A percentile compares a stretch with the other conserved stretches of the same genome.
Evolutionary conservation across 2,888 invertebrate genomes (phyloP).

Genomic region (Monopis laevigella): DNA sequence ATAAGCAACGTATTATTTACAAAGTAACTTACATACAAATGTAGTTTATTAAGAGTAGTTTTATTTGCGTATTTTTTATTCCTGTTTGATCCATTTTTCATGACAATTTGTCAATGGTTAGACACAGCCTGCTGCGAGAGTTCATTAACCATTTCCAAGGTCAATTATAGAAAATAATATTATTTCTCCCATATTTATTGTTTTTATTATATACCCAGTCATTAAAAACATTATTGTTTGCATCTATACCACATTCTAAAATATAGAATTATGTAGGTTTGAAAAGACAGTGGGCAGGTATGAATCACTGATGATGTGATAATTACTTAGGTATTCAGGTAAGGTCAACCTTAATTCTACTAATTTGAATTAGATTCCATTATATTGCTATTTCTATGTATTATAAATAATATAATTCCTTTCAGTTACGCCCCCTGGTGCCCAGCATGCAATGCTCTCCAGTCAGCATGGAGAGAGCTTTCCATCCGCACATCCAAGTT

Average conservation of each 20-base stretch:
- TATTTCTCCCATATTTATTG: background rate
- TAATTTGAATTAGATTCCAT: background rate
- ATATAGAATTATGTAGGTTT: no score
- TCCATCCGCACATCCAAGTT: constrained; percentile 63
- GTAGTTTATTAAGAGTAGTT: background rate
- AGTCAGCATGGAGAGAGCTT: constrained; percentile 89
- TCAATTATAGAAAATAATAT: no score
- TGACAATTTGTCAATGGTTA: background rate
- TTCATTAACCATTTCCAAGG: constrained; percentile 55
- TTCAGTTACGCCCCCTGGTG: constrained; percentile 98
- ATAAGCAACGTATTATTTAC: background rate
- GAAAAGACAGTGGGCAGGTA: no score
- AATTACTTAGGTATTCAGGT: no score
- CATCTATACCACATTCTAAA: background rate
- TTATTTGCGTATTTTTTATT: background rate
- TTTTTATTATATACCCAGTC: background rate
- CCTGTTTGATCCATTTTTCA: background rate
- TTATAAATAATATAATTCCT: background rate
- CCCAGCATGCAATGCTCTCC: constrained; percentile 93
- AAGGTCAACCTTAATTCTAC: no score
- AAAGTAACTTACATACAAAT: background rate
- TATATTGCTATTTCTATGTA: background rate
- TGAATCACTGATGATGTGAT: no score
- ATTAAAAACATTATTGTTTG: background rate
- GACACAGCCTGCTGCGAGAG: constrained; percentile 23